These are phyloP conservation scores for Gallirallus australis DNA, from an alignment of 2,797 vertebrate species.

Conservation along the genomic window DNA sequence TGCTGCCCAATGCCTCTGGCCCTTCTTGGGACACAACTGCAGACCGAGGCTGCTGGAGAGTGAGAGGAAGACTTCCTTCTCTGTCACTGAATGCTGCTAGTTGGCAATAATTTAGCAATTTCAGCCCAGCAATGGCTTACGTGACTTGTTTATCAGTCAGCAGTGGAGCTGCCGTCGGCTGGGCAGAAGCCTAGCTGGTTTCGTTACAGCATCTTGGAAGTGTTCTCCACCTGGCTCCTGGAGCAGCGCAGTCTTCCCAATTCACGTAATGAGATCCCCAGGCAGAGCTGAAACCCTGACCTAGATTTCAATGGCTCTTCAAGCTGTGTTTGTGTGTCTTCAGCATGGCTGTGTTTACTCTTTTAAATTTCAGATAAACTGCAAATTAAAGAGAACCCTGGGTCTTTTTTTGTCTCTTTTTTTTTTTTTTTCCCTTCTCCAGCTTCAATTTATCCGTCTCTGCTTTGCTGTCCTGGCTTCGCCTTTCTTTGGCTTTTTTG, in stretches of 20 bases:
- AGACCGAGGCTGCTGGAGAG: not conserved
- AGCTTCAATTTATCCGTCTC: not conserved
- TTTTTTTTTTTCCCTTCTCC: not conserved
- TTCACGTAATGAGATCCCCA: not conserved
- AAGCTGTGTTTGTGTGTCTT: not conserved
- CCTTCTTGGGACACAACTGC: not conserved
- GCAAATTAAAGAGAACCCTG: slow-evolving; percentile 14
- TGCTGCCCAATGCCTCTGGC: not conserved
- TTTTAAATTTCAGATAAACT: slow-evolving; percentile 9
- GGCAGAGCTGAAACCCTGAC: slow-evolving; percentile 18
- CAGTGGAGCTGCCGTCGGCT: not conserved
- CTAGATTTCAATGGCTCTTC: slow-evolving; percentile 27
- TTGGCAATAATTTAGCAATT: not conserved
- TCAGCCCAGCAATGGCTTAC: accelerated
- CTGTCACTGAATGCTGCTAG: not conserved
- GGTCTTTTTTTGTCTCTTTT: not conserved
- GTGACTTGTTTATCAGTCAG: not conserved
- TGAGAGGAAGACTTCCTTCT: not conserved
- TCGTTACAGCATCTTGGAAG: not conserved
- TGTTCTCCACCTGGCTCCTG: not conserved
- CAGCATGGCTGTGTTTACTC: not conserved
- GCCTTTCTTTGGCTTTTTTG: not conserved
- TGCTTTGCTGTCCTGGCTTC: not conserved
- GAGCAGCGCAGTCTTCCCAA: not conserved
- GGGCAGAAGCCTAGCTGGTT: not conserved